phyloP scores from a whole-genome alignment of 2,113 vertebrate genomes.

The Corythornis vintsioides region DNA sequence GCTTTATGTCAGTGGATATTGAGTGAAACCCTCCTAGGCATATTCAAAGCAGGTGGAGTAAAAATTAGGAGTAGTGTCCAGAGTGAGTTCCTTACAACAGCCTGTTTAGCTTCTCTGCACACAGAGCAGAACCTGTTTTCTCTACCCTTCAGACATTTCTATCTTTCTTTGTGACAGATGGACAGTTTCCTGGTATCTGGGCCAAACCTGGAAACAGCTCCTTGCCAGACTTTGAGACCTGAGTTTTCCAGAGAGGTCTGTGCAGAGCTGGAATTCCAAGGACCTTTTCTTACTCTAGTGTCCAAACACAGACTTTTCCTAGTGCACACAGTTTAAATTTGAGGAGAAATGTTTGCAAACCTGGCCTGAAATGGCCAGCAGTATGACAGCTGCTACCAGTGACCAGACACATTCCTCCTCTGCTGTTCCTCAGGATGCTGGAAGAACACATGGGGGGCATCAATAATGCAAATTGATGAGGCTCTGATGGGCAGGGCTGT shows the following conservation, averaged over 20 bases:
- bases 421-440: background rate
- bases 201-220: background rate
- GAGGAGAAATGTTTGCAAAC: background rate
- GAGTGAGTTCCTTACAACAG: background rate
- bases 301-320: background rate
- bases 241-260: background rate
- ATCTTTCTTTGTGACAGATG: background rate
- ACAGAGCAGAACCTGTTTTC: background rate
- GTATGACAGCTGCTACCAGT: background rate
- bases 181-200: background rate
- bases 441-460: background rate
- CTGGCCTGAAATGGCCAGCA: background rate
- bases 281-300: background rate
- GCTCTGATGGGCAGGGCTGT: background rate
- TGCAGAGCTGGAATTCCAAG: background rate
- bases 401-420: background rate
- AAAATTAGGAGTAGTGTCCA: background rate
- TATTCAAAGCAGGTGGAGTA: background rate
- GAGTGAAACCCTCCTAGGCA: background rate
- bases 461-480: conserved; percentile 19
- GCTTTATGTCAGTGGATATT: background rate
- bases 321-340: background rate
- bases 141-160: background rate
- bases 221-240: background rate
- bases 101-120: background rate